Base-by-base conservation (phyloP, 35 echinoderm and acorn worm genomes). In the Heliocidaris erythrogramma region DNA sequence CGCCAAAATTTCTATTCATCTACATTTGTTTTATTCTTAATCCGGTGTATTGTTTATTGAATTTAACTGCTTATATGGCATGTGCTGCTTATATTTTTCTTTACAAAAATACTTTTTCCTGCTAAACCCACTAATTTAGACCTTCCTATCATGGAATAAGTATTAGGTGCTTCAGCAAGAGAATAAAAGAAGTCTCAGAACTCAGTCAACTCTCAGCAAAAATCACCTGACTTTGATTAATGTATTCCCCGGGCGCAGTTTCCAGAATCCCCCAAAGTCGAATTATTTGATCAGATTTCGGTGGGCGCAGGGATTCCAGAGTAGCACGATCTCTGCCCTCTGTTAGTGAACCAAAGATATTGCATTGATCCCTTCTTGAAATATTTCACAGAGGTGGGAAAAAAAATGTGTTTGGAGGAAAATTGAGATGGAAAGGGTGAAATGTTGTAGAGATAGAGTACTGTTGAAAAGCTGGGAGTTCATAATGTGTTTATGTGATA, bases 221-320 rank as follows among this genome's bases (percentile, higher is more conserved):
- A 48, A 53, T 92, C 90, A 92, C 49, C 90, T 92, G 49, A 92
- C 90, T 92, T 30, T 92, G 90, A 92, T 92, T 92, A 92, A 92
- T 92, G 48, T 92, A 92, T 92, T 92, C 90, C 90, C 90, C 5
- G 9, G 49, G 48, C 13, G 90, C 90, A 31, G n/a, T 92, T 92
- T 92, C 27, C 47, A 17, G 24, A 92, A 92, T 92, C 48, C 90
- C 90, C 90, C 11, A 92, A 92, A 92, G 90, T 92, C 30, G 48
- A 92, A 92, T 92, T 92, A 92, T 92, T 49, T 56, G 90, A 92
- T 92, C 90, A 92, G 90, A 92, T 92, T 92, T 92, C 90, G 24
- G 60, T 24, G 17, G 60, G 60, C 60, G 60, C 60, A 69, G 60
- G 60, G 60, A 69, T 69, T 69, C 24, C 24, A 17, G 60, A 27